Evolutionary conservation across 2,797 vertebrate species (phyloP), one percentile per base, ranked within the genome.

Genomic region (Sebastes glaucus): DNA sequence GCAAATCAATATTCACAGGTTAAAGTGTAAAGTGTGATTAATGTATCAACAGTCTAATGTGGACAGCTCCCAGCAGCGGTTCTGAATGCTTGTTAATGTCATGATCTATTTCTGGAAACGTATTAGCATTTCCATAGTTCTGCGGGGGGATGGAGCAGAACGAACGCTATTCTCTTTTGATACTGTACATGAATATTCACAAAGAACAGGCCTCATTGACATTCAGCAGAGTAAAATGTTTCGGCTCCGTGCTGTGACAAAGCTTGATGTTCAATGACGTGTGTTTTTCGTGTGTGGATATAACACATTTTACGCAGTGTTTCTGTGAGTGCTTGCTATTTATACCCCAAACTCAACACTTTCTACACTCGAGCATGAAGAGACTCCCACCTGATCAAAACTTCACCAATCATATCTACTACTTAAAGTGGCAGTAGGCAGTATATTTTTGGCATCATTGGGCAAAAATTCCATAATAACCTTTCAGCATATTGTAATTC

Each of bases 1-100:
- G 65, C 78, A 88, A 89, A 89, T 92, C 89, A 84, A 90, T 94
- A 90, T 84, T 83, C 11, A 2, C 33, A 61, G 86, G 87, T 92
- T 82, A 89, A 82, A 92, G 89, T 87, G 72, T 85, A 88, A 91
- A 92, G 76, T 86, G 85, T 94, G 88, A 92, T 91, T 84, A 93
- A 94, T 93, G 84, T 70, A 74, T 83, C 75, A 78, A 82, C 75
- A 81, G 67, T 74, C 4, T 38, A 74, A 83, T 25, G 82, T 80
- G 84, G 90, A 91, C 83, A 73, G 88, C 82, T 88, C 88, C 73
- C 78, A 78, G 82, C 77, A 82, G 89, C 27, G 5, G 63, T 33
- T 88, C 23, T 84, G 85, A 89, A 85, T 80, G 64, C 86, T 81
- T 68, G 87, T 83, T 93, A 93, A 92, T 89, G 87, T 89, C 93